Conservation (phyloP, 1,140 invertebrate species). For the Sweltsa coloradensis region DNA sequence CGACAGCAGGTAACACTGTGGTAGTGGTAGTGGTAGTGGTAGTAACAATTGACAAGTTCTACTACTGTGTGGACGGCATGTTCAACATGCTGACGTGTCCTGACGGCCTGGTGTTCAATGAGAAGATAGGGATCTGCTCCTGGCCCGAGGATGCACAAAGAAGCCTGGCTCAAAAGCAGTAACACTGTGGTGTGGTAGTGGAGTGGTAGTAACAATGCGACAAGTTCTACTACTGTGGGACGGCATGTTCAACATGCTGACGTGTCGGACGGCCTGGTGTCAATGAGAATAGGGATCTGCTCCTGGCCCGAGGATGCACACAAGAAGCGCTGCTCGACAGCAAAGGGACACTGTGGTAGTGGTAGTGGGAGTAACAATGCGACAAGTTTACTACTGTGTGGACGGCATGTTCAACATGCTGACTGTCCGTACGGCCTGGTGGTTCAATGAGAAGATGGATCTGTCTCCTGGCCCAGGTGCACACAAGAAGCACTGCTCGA, state of each 20-base stretch:
- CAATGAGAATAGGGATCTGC: constrained; percentile 58
- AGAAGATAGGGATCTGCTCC: constrained; percentile 77
- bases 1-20: constrained; percentile 71
- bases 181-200: too few species aligned
- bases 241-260: too few species aligned
- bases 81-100: constrained; percentile 84
- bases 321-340: constrained; percentile 78
- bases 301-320: constrained; percentile 64
- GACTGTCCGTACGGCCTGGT: constrained; percentile 80
- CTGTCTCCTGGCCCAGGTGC: constrained; percentile 65
- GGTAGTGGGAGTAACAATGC: constrained; percentile 63
- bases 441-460: constrained; percentile 77
- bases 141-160: constrained; percentile 78
- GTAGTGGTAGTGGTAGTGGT: constrained; percentile 65
- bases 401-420: constrained; percentile 83
- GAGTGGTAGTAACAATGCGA: too few species aligned
- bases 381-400: constrained; percentile 86
- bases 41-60: constrained; percentile 88
- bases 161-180: constrained; percentile 70
- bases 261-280: too few species aligned
- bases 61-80: constrained; percentile 79
- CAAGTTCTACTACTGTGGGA: too few species aligned
- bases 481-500: constrained; percentile 80
- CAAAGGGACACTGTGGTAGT: constrained; percentile 67
- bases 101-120: constrained; percentile 75